phyloP scores from a whole-genome alignment of 2,888 invertebrate species.

The Eretmocerus hayati region DNA sequence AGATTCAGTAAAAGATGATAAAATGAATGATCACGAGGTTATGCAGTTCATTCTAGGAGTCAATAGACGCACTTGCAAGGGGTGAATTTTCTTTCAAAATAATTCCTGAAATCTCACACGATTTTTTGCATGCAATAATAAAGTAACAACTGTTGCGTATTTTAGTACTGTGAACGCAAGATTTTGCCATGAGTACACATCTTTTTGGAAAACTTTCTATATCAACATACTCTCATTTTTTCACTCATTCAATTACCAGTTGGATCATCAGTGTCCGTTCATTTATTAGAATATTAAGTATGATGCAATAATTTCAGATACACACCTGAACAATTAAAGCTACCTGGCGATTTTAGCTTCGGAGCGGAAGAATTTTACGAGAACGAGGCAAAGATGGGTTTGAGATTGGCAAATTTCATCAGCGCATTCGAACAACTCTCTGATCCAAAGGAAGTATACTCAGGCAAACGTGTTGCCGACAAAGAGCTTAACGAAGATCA shows the following conservation, averaged over 20 bases:
- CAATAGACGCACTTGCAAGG: slow-evolving; percentile 55
- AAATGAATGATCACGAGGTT: slow-evolving; percentile 69
- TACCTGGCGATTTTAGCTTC: slow-evolving; percentile 81
- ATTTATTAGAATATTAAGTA: too few species aligned
- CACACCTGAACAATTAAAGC: slow-evolving; percentile 63
- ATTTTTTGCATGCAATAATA: too few species aligned
- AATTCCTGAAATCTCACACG: too few species aligned
- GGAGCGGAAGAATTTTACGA: slow-evolving; percentile 85
- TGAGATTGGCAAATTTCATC: slow-evolving; percentile 92
- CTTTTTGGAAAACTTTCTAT: too few species aligned
- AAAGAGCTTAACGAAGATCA: slow-evolving; percentile 88
- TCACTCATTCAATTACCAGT: neutral
- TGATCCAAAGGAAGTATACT: slow-evolving; percentile 83
- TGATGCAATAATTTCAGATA: too few species aligned
- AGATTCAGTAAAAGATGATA: slow-evolving; percentile 57
- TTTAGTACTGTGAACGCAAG: too few species aligned
- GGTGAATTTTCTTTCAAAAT: too few species aligned
- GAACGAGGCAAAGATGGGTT: slow-evolving; percentile 93
- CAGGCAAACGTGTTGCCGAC: slow-evolving; percentile 83
- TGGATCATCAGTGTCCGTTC: too few species aligned
- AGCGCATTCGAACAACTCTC: slow-evolving; percentile 89
- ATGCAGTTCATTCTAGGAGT: slow-evolving; percentile 72
- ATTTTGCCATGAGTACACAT: too few species aligned
- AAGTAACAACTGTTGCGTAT: too few species aligned
- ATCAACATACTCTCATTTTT: too few species aligned